Evolutionary conservation across 2,113 vertebrate genomes (phyloP).

Genomic region (Myrmecobius fasciatus): DNA sequence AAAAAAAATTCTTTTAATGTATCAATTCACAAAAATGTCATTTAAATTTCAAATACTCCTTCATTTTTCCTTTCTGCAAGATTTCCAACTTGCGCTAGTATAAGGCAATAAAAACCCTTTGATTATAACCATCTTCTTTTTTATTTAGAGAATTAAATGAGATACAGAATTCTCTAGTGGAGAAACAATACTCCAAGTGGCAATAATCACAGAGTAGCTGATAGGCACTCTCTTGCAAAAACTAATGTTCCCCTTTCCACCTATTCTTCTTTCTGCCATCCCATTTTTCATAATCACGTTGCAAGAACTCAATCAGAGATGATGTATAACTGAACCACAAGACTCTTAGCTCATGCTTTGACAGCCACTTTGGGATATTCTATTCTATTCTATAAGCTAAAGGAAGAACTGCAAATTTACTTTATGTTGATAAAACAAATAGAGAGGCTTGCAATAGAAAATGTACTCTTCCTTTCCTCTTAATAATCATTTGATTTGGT

Average conservation of each 20-base stretch:
- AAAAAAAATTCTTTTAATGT: conserved; percentile 18
- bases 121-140: conserved; percentile 71
- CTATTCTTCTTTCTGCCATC: conserved; percentile 61
- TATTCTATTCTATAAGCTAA: conserved; percentile 44
- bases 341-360: conserved; percentile 24
- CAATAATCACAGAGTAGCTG: conserved; percentile 53
- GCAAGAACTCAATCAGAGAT: conserved; percentile 62
- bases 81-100: conserved; percentile 61
- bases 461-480: conserved; percentile 35
- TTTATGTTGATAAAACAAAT: neutral
- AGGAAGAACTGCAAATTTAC: conserved; percentile 42
- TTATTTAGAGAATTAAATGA: conserved; percentile 40
- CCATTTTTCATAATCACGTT: conserved; percentile 52
- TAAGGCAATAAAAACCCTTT: conserved; percentile 63
- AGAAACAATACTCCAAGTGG: conserved; percentile 62
- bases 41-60: conserved; percentile 35
- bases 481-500: conserved; percentile 38
- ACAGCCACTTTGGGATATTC: conserved; percentile 33
- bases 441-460: conserved; percentile 42
- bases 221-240: conserved; percentile 57
- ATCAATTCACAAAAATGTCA: neutral
- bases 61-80: conserved; percentile 50
- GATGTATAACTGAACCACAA: conserved; percentile 56
- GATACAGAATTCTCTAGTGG: conserved; percentile 48
- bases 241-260: conserved; percentile 44